Evolutionary conservation across 1,140 invertebrate genomes (phyloP).

Genomic region (Lasaia peninsularis): DNA sequence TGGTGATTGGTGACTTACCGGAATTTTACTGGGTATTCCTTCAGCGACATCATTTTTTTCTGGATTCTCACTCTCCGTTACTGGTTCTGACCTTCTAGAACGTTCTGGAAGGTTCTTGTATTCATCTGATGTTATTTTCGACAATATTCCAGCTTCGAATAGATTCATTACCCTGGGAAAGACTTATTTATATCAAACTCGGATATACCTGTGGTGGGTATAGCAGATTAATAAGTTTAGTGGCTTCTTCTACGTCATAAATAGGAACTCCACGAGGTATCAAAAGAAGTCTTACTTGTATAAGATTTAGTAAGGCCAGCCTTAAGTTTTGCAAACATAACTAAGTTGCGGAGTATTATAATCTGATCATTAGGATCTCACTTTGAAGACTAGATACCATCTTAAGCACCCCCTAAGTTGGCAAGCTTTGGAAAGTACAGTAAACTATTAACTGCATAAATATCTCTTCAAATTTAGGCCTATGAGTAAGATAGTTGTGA

Average conservation of each 20-base stretch:
- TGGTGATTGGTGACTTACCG: too few relatives aligned
- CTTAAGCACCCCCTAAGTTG: too few relatives aligned
- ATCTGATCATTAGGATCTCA: too few relatives aligned
- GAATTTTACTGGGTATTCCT: constrained; percentile 34
- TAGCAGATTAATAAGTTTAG: too few relatives aligned
- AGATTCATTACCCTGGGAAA: constrained; percentile 82
- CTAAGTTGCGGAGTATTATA: too few relatives aligned
- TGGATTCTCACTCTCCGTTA: constrained; percentile 56
- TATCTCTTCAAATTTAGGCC: too few relatives aligned
- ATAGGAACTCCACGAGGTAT: background rate
- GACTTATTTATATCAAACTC: too few relatives aligned
- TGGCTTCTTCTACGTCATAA: too few relatives aligned
- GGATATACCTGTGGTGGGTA: too few relatives aligned
- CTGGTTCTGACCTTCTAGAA: constrained; percentile 58
- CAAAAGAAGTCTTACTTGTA: background rate
- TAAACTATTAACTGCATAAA: background rate
- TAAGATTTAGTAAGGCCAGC: background rate
- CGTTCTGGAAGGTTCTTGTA: constrained; percentile 81
- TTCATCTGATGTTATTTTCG: constrained; percentile 84
- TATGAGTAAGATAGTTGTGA: too few relatives aligned
- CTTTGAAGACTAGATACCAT: too few relatives aligned
- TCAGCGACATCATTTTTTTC: constrained; percentile 43
- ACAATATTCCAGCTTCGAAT: constrained; percentile 84
- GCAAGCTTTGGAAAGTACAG: background rate
- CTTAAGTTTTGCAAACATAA: too few relatives aligned